A percentile compares a stretch with the other conserved stretches of the same genome.
These are phyloP conservation scores for Drosophila tanythrix DNA, from an alignment of 2,888 invertebrate genomes.

Conservation along the genomic window DNA sequence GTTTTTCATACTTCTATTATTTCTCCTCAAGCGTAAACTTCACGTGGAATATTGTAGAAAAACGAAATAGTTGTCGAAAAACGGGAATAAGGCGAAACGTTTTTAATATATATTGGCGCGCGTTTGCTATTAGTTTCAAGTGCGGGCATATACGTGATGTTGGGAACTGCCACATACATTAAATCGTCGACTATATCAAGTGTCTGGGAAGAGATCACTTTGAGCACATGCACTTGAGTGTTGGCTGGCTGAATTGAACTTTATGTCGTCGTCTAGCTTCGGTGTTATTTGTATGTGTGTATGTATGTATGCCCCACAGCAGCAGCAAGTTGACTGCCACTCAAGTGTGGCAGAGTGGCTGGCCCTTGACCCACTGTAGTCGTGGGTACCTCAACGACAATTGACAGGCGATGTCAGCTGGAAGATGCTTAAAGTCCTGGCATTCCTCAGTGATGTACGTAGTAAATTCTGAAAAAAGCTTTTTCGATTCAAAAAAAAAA, in stretches of 20 bases:
- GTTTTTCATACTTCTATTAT: not conserved
- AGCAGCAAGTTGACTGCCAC: conserved; percentile 12
- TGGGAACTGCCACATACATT: conserved; percentile 1
- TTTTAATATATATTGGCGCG: conserved; percentile 6
- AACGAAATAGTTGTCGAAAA: not conserved
- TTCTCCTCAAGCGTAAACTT: not conserved
- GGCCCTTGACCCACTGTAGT: conserved; percentile 51
- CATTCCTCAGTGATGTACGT: conserved; percentile 31
- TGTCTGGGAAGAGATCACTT: conserved; percentile 3
- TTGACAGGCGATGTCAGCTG: conserved; percentile 58
- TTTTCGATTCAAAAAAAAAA: conserved; percentile 19
- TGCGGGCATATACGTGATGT: not conserved
- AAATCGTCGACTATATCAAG: conserved; percentile 9
- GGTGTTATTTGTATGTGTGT: not conserved
- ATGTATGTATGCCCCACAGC: conserved; percentile 1
- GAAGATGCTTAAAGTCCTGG: conserved; percentile 55
- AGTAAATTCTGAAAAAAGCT: conserved; percentile 38
- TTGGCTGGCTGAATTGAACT: conserved; percentile 18
- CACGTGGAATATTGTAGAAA: not conserved
- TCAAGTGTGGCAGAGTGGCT: conserved; percentile 27
- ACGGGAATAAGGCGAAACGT: not conserved
- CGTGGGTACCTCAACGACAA: conserved; percentile 38
- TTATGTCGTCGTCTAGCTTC: conserved; percentile 4
- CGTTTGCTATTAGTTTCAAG: conserved; percentile 15
- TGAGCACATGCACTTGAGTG: conserved; percentile 7